Conservation (phyloP, 2,888 invertebrate species). For the Epinotia ramella region DNA sequence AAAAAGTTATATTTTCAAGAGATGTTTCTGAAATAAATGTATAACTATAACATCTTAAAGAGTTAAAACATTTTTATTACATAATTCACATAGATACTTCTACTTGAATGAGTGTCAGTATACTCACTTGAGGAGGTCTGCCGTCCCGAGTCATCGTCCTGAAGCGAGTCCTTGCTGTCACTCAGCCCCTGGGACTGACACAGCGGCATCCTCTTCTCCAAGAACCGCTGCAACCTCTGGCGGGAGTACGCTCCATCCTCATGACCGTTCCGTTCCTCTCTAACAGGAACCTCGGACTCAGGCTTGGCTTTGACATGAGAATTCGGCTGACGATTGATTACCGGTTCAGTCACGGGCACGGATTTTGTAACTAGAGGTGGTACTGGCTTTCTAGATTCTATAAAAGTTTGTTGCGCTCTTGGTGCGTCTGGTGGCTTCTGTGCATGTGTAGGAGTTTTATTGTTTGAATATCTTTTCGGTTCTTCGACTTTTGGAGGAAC, state of each 20-base stretch:
- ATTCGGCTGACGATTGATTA: neutral
- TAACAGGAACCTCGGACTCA: neutral
- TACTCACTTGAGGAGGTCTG: constrained; percentile 68
- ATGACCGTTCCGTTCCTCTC: neutral
- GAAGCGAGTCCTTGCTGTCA: constrained; percentile 12
- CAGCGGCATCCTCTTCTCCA: constrained; percentile 59
- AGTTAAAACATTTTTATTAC: too few species aligned
- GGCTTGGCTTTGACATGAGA: neutral
- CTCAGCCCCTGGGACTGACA: constrained; percentile 46
- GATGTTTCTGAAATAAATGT: too few species aligned
- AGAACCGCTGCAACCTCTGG: constrained; percentile 59
- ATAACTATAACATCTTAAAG: too few species aligned
- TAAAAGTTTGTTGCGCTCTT: neutral
- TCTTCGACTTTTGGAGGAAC: constrained; percentile 10
- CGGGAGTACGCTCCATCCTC: neutral
- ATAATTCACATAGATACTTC: too few species aligned
- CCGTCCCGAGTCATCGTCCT: constrained; percentile 61
- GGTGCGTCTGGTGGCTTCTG: neutral
- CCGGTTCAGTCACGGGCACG: neutral
- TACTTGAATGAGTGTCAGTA: neutral
- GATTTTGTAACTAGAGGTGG: neutral
- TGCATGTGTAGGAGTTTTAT: neutral
- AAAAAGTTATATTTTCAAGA: neutral
- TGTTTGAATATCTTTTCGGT: constrained; percentile 6
- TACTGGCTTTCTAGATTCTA: neutral